These are phyloP conservation scores for Steinernema hermaphroditum DNA, from an alignment of 2,888 invertebrate species.

Conservation along the genomic window DNA sequence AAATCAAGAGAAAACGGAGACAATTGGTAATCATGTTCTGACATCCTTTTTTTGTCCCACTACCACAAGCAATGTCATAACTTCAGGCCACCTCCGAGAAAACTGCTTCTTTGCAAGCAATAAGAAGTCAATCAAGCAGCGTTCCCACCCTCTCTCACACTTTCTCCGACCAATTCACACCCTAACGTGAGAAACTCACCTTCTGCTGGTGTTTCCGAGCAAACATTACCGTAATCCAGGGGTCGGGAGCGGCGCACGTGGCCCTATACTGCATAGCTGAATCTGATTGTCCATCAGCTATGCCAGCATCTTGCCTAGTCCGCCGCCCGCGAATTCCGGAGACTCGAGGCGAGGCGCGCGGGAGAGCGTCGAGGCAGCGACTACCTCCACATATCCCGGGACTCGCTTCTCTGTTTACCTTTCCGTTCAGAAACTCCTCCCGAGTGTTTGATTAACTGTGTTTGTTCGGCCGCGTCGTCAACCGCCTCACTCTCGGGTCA, in stretches of 20 bases:
- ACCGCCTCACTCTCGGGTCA: not conserved
- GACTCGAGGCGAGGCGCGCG: not conserved
- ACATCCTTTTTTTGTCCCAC: too few relatives aligned
- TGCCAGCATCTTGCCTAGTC: conserved; percentile 11
- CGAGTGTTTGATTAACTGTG: conserved; percentile 14
- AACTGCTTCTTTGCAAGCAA: too few relatives aligned
- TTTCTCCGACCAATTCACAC: too few relatives aligned
- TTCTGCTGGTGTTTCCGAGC: too few relatives aligned
- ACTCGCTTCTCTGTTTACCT: not conserved
- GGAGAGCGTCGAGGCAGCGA: not conserved
- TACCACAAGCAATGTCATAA: too few relatives aligned
- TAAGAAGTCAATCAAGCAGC: too few relatives aligned
- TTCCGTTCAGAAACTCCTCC: conserved; percentile 14
- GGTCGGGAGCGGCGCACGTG: not conserved
- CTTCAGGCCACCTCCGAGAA: too few relatives aligned
- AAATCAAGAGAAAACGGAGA: too few relatives aligned
- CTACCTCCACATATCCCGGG: not conserved
- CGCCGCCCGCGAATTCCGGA: not conserved
- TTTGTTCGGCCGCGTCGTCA: not conserved
- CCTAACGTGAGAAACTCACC: too few relatives aligned
- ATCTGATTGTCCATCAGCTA: not conserved
- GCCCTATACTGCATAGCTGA: not conserved
- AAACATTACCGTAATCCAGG: not conserved
- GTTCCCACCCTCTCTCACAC: too few relatives aligned
- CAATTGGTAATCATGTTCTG: too few relatives aligned